Evolutionary conservation across 2,888 invertebrate species (phyloP).

Genomic region (Sarcophaga rosellei): DNA sequence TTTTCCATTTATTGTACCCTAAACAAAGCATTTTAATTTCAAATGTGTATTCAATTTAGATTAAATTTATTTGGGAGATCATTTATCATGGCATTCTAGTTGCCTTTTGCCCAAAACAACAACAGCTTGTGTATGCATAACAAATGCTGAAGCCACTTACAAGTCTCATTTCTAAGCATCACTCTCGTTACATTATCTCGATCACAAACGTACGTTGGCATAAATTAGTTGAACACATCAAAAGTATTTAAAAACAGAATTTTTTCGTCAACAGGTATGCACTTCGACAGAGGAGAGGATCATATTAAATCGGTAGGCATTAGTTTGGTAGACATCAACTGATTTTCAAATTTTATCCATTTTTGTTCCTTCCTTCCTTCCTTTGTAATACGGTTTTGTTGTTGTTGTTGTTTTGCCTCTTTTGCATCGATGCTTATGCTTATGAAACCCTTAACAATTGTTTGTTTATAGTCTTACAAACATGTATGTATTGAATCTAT

Average conservation of each 20-base stretch:
- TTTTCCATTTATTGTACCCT: neutral
- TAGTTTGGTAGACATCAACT: neutral
- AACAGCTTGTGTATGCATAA: too few species aligned
- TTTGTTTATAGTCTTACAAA: slow-evolving; percentile 60
- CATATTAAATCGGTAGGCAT: neutral
- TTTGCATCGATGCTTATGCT: slow-evolving; percentile 16
- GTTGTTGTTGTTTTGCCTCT: neutral
- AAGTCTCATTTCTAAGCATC: too few species aligned
- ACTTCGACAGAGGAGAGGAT: neutral
- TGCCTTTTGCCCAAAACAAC: too few species aligned
- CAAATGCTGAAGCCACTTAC: too few species aligned
- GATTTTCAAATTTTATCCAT: neutral
- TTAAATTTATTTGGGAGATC: neutral
- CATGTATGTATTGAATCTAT: slow-evolving; percentile 43
- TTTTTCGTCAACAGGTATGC: neutral
- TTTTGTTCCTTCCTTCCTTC: neutral
- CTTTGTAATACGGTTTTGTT: neutral
- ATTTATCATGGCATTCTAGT: neutral
- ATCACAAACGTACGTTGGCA: too few species aligned
- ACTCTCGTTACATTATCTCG: too few species aligned
- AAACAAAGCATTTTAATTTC: neutral
- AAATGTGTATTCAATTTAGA: neutral
- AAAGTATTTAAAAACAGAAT: too few species aligned
- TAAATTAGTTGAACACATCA: too few species aligned
- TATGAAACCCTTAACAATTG: slow-evolving; percentile 60